Conservation (phyloP, 1,140 invertebrate species). For the Brachionus manjavacas region DNA sequence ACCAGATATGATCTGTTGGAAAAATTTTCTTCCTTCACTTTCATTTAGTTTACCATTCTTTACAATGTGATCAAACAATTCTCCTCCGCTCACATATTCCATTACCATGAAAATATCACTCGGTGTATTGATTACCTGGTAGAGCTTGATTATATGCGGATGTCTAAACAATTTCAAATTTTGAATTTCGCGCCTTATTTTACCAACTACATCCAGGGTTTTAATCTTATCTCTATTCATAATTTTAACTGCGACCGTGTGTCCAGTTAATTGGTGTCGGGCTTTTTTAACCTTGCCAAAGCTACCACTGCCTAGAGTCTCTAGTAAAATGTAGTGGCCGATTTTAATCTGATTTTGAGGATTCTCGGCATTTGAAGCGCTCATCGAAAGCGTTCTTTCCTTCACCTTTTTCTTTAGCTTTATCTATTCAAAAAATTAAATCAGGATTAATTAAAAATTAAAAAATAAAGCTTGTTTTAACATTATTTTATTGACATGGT, state of each 20-base stretch:
- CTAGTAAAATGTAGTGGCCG: slow-evolving; percentile 60
- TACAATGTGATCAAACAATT: slow-evolving; percentile 98
- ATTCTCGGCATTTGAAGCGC: slow-evolving; percentile 15
- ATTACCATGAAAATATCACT: slow-evolving; percentile 99
- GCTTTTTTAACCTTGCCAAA: slow-evolving; percentile 62
- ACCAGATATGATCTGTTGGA: slow-evolving; percentile 98
- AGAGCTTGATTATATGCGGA: slow-evolving; percentile 97
- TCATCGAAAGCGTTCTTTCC: slow-evolving; percentile 39
- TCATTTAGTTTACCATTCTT: slow-evolving; percentile 80
- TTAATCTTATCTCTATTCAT: slow-evolving; percentile 98
- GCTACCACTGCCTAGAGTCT: slow-evolving; percentile 60
- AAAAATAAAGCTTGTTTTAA: not conserved
- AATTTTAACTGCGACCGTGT: slow-evolving; percentile 98
- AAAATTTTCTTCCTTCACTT: slow-evolving; percentile 61
- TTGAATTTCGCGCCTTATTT: slow-evolving; percentile 96
- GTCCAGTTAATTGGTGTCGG: slow-evolving; percentile 83
- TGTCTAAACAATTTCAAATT: slow-evolving; percentile 97
- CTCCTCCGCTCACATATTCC: slow-evolving; percentile 99
- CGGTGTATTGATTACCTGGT: slow-evolving; percentile 84
- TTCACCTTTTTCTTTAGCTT: slow-evolving; percentile 33
- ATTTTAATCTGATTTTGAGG: slow-evolving; percentile 53
- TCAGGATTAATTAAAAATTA: not conserved
- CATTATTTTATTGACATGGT: slow-evolving; percentile 31
- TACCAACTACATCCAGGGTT: slow-evolving; percentile 95
- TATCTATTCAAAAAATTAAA: not conserved